Percentiles rank a stretch among this genome's conserved stretches.
Conservation (phyloP, 2,888 invertebrate genomes). For the Entomobrya multifasciata region DNA sequence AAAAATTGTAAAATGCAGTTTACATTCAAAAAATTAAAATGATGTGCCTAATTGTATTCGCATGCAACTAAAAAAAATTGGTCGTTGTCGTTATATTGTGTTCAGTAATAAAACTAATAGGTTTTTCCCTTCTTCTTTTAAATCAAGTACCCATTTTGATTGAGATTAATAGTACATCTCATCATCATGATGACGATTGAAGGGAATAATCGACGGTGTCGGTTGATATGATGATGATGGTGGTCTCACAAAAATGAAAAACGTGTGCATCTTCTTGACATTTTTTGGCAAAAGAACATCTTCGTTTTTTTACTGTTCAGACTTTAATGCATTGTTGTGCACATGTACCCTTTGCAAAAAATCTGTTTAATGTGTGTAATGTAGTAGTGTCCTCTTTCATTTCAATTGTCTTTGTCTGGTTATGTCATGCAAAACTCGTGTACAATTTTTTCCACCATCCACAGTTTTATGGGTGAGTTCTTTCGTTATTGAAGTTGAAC, state of each 20-base stretch:
- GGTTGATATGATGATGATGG: too few species aligned
- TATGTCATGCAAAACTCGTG: background rate
- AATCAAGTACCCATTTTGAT: conserved; percentile 16
- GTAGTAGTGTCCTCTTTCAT: background rate
- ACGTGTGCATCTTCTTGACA: background rate
- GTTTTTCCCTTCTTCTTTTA: too few species aligned
- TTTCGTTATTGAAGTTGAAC: background rate
- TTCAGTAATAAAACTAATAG: background rate
- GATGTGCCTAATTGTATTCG: too few species aligned
- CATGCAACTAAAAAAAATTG: background rate
- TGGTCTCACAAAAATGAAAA: background rate
- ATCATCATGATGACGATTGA: conserved; percentile 22
- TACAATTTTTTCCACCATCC: background rate
- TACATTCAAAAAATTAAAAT: too few species aligned
- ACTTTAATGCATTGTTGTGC: background rate
- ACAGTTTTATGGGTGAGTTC: background rate
- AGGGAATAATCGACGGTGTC: background rate
- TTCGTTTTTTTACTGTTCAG: too few species aligned
- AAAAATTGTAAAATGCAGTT: too few species aligned
- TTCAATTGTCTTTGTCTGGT: background rate
- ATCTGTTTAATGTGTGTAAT: background rate
- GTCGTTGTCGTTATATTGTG: background rate
- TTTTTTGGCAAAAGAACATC: background rate
- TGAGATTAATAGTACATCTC: conserved; percentile 37
- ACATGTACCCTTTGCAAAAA: background rate